Base-by-base conservation (phyloP, 2,888 invertebrate genomes). In the Xanthia icteritia region DNA sequence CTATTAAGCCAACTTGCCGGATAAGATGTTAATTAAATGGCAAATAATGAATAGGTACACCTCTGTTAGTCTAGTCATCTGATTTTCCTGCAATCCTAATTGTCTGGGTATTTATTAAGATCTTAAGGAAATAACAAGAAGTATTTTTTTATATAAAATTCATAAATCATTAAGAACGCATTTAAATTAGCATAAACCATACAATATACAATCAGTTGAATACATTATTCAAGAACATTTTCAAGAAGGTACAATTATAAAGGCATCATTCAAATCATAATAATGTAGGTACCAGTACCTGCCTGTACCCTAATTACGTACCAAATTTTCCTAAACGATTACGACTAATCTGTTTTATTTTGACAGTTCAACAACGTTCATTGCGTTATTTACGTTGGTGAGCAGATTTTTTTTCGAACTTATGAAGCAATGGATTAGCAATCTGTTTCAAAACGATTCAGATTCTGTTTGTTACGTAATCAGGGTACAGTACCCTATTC, bases 1-100 rank as follows among this genome's bases (percentile, higher is more conserved):
- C 45, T 39, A 69, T 82, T 77, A 77, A 77, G 65, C 54, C n/a
- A 70, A 78, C 70, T 71, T 71, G 23, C 61, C 71, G 79, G 65
- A 23, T 42, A 64, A 61, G 85, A 84, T 82, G 81, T 75, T 70
- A 82, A 84, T 81, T 84, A 58, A 73, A 70, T 20, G 58, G 60
- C 39, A 84, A 84, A 84, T 84, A 82, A 79, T 51, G 45, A 83
- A 65, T 63, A n/a, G n/a, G n/a, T n/a, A 58, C 15, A 72, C 15
- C 11, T 51, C 51, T 63, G 36, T 75, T 75, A 85, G 73, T 74
- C 86, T 75, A 85, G 73, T 74, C 86, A 82, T 74, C 69, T 6
- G 56, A 69, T 82, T 74, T 85, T 83, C 77, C 82, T 72, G 82
- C 68, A 77, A 64, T 65, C 63, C 56, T 61, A 23, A 36, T 73